These are phyloP conservation scores for Sigmodon hispidus DNA, from an alignment of 2,113 vertebrate species.

Conservation along the genomic window DNA sequence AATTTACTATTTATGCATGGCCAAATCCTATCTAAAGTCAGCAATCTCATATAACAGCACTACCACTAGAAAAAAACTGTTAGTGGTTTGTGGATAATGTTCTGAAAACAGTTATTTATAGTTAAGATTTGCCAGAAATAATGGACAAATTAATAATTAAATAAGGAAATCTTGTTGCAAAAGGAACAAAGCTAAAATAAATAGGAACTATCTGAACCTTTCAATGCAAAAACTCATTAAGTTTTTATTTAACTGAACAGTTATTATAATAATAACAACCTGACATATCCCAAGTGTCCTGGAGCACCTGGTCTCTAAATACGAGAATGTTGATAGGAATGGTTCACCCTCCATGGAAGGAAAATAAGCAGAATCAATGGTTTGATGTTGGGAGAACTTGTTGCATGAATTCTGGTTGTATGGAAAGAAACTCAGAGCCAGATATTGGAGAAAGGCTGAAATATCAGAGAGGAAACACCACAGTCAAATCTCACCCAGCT, in stretches of 20 bases:
- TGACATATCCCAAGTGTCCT: constrained; percentile 31
- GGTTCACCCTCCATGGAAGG: neutral
- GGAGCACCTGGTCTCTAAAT: constrained; percentile 53
- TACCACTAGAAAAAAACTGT: constrained; percentile 6
- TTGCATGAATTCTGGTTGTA: too few relatives aligned
- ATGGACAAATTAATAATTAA: constrained; percentile 88
- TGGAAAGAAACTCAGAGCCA: too few relatives aligned
- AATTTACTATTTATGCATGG: constrained; percentile 34
- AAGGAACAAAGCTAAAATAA: constrained; percentile 80
- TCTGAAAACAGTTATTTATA: constrained; percentile 84
- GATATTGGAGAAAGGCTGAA: too few relatives aligned
- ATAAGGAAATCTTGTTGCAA: constrained; percentile 83
- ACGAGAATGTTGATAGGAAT: neutral
- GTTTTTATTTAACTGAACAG: constrained; percentile 76
- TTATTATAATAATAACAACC: constrained; percentile 71
- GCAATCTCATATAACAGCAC: constrained; percentile 46
- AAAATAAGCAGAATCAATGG: neutral
- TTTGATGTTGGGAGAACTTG: neutral
- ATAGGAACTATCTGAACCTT: constrained; percentile 83
- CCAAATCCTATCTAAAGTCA: constrained; percentile 54
- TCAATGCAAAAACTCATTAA: constrained; percentile 83
- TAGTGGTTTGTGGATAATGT: constrained; percentile 53
- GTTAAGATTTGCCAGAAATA: constrained; percentile 85
- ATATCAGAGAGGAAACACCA: too few relatives aligned
- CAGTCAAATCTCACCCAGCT: too few relatives aligned